Evolutionary conservation across 2,797 vertebrate species (phyloP).

Genomic region (Cichlasoma orientale): DNA sequence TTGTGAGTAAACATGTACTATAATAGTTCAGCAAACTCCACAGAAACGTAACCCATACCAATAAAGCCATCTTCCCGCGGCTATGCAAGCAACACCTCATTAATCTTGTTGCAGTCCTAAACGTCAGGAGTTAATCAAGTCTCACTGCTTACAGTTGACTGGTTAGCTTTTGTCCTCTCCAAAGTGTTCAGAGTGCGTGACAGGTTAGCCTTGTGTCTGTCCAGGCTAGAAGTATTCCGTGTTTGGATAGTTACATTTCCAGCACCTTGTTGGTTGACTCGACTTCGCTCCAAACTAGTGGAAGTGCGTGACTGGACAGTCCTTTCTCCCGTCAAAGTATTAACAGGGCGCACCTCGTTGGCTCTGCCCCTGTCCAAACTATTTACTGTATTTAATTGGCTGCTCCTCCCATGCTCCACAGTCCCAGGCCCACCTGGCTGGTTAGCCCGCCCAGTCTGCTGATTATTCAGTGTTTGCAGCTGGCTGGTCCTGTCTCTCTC

Average conservation of each 20-base stretch:
- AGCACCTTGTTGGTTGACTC: constrained; percentile 52
- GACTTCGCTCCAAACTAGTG: constrained; percentile 72
- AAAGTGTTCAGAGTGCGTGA: constrained; percentile 64
- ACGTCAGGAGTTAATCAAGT: constrained; percentile 48
- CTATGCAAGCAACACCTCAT: constrained; percentile 31
- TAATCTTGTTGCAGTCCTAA: background rate
- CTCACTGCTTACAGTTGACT: constrained; percentile 53
- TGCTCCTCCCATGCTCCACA: constrained; percentile 43
- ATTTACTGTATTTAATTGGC: constrained; percentile 71
- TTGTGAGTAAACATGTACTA: constrained; percentile 42
- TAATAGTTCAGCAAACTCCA: constrained; percentile 13
- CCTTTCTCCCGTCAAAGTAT: constrained; percentile 58
- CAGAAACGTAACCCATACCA: background rate
- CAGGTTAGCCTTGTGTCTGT: constrained; percentile 73
- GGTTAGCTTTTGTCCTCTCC: constrained; percentile 76
- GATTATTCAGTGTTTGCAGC: constrained; percentile 76
- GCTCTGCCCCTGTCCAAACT: constrained; percentile 74
- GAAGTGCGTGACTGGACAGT: constrained; percentile 69
- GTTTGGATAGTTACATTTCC: constrained; percentile 51
- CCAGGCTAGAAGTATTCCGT: constrained; percentile 74
- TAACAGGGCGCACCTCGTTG: constrained; percentile 51
- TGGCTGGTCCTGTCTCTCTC: constrained; percentile 72
- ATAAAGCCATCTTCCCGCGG: constrained; percentile 60
- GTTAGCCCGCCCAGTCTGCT: constrained; percentile 53
- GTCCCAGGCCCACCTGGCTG: constrained; percentile 48